These are phyloP conservation scores for Acanthosoma haemorrhoidale DNA, from an alignment of 2,888 invertebrate genomes.

Conservation along the genomic window DNA sequence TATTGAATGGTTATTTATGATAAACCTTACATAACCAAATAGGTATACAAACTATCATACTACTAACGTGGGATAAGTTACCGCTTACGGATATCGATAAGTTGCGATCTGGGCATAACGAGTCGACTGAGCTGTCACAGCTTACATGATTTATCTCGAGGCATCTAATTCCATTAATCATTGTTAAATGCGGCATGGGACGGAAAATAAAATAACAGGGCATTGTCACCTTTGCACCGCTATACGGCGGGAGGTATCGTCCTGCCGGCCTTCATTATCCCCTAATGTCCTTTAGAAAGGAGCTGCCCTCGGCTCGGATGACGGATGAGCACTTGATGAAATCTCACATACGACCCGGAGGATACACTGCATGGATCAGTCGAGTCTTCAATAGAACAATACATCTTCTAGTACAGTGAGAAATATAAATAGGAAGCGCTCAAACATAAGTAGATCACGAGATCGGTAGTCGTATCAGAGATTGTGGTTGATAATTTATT, in stretches of 20 bases:
- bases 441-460: too few relatives aligned
- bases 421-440: too few relatives aligned
- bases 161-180: constrained; percentile 22
- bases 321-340: neutral
- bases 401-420: too few relatives aligned
- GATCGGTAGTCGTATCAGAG: too few relatives aligned
- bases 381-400: too few relatives aligned
- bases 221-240: neutral
- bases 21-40: too few relatives aligned
- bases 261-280: constrained; percentile 13
- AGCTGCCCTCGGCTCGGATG: neutral
- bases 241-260: constrained; percentile 5
- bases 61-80: too few relatives aligned
- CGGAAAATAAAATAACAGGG: constrained; percentile 18
- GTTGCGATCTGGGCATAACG: neutral
- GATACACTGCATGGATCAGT: too few relatives aligned
- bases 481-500: too few relatives aligned
- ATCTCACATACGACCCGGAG: neutral
- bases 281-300: neutral
- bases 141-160: neutral
- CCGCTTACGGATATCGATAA: neutral
- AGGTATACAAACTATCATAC: too few relatives aligned
- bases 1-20: too few relatives aligned
- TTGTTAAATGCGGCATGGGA: constrained; percentile 5
- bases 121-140: neutral